Base-by-base conservation (phyloP, 2,888 invertebrate genomes). In the Halocaridina rubra region DNA sequence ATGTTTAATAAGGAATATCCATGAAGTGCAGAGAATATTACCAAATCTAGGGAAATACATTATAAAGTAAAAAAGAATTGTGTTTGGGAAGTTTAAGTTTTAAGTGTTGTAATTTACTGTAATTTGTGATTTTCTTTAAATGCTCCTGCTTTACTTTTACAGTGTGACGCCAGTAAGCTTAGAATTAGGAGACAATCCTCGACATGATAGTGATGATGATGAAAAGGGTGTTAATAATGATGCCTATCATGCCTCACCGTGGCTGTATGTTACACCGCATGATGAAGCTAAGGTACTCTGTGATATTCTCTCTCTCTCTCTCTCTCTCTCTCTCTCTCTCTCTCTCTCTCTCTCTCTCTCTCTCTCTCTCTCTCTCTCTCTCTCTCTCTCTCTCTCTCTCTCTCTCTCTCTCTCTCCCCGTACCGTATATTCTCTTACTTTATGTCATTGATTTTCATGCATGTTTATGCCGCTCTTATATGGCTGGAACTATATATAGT, bases 251-350 rank as follows among this genome's bases (percentile, higher is more conserved):
- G 93, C 93, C 53, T 93, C 94, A 13, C 93, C 93, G 39, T 96
- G 96, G 94, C 93, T 96, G 30, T 94, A 95, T 90, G 93, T 96
- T 71, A 94, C 95, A 0, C 95, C 95, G 88, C 91, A 93, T 74
- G 95, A 95, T 88, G 94, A 94, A 89, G 91, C 93, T 87, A 92
- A 92, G 89, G 16, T 3, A 3, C 53, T 53, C 10, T 53, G 10
- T 53, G n/a, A n/a, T n/a, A 53, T 53, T 19, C 53, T 53, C 53
- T 10, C 16, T 53, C 53, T 53, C 53, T 53, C 53, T 53, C 53
- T 53, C 53, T 53, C 53, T 53, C 53, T 53, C 53, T 53, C 53
- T 53, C 53, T 53, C 53, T 53, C 53, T 53, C 53, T 53, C 53
- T 53, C 53, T 53, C 53, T 53, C 53, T 53, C 53, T 53, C 53